A percentile compares a stretch with the other conserved stretches of the same genome.
These are phyloP conservation scores for Drosophila nr. fundita DNA, from an alignment of 2,888 invertebrate species.

Conservation along the genomic window DNA sequence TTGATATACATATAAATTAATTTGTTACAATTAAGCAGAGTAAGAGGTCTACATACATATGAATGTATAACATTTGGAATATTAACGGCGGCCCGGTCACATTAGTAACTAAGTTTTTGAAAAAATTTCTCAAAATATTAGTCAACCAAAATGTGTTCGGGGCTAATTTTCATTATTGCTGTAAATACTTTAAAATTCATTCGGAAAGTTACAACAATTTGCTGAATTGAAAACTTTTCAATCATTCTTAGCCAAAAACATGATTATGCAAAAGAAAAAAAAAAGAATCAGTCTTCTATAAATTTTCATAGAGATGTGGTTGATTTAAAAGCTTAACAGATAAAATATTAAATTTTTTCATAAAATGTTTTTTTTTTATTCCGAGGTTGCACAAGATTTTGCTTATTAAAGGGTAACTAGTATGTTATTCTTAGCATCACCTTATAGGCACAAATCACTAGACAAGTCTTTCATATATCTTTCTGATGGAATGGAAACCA, in stretches of 20 bases:
- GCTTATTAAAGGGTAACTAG: neutral
- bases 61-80: constrained; percentile 10
- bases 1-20: constrained; percentile 54
- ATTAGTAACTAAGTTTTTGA: neutral
- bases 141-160: neutral
- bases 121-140: neutral
- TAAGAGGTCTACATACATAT: constrained; percentile 19
- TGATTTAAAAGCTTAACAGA: neutral
- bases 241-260: neutral
- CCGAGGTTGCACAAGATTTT: neutral
- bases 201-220: neutral
- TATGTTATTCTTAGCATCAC: neutral
- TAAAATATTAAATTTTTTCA: constrained; percentile 1
- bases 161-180: neutral
- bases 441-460: neutral
- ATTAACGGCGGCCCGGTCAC: neutral
- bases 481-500: neutral
- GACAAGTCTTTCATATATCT: neutral
- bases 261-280: neutral
- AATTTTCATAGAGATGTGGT: neutral
- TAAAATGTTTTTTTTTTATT: neutral
- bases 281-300: neutral
- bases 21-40: constrained; percentile 47
- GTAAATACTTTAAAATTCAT: constrained; percentile 1
- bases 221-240: neutral